phyloP scores from a whole-genome alignment of 35 echinoderm and acorn worm genomes.

The Holothuria glaberrima region DNA sequence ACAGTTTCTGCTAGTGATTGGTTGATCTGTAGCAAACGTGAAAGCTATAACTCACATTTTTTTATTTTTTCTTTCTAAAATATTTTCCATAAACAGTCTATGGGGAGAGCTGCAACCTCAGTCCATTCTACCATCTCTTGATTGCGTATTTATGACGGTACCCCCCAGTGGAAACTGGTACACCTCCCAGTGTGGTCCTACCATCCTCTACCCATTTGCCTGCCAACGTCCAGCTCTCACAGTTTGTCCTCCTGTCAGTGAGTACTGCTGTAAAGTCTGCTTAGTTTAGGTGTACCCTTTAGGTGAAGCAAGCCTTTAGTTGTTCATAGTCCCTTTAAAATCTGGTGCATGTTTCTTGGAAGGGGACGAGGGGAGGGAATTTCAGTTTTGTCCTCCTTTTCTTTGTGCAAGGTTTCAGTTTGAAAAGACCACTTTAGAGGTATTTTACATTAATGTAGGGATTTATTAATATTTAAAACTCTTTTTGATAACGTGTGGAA shows the following conservation, averaged over 20 bases:
- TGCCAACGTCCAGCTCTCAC: slow-evolving; percentile 28
- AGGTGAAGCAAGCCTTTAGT: no score
- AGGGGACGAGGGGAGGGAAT: no score
- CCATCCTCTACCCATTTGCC: slow-evolving; percentile 24
- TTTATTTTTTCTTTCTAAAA: not conserved
- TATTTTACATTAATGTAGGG: no score
- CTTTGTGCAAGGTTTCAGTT: no score
- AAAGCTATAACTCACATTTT: not conserved
- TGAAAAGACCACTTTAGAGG: no score
- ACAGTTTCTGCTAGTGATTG: no score
- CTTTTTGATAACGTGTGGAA: no score
- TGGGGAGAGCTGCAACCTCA: slow-evolving; percentile 21
- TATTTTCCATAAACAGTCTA: not conserved
- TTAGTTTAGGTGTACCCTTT: no score
- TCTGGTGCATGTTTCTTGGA: no score
- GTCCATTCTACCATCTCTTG: slow-evolving; percentile 7
- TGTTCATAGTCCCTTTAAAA: no score
- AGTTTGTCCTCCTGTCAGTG: slow-evolving; percentile 38
- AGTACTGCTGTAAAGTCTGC: slow-evolving; percentile 11
- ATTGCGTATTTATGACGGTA: slow-evolving; percentile 25
- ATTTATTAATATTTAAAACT: no score
- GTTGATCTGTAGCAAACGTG: not conserved
- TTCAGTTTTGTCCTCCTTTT: no score
- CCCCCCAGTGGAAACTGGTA: slow-evolving; percentile 21
- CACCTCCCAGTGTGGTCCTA: slow-evolving; percentile 25